Evolutionary conservation across 2,113 vertebrate genomes (phyloP), one percentile per base, ranked within the genome.

Genomic region (Trichomycterus rosablanca): DNA sequence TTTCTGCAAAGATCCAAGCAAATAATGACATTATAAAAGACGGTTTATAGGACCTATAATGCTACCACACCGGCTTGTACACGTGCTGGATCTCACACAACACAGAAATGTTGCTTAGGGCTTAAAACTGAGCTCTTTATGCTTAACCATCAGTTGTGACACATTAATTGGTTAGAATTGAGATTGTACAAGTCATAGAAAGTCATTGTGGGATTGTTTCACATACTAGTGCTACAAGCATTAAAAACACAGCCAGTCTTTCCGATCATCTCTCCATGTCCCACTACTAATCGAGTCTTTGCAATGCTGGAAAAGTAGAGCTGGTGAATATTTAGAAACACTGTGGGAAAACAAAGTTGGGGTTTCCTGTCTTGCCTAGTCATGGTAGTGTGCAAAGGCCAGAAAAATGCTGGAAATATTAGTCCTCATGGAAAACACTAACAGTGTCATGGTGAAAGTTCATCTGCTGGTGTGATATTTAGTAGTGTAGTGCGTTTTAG

Each of bases 11-110:
- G 12, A 46, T 9, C 11, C 48, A 34, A 19, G 18, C 2, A 67
- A 67, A n/a, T 44, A 20, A 49, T 49, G 35, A 62, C 54, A 67
- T 71, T 46, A 63, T 63, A 63, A 34, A 22, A 58, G 42, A 8
- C 19, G 18, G 32, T 15, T 63, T 67, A 58, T 23, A 39, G 46
- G 18, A 44, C 51, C 5, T 40, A 46, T 24, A 24, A 14, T 39
- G 24, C 39, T 56, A 32, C 39, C 45, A 67, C 8, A 10, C 45
- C 22, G 10, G 4, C 20, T 45, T 59, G 48, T 60, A 40, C 20
- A 60, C 48, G 7, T 18, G 22, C 46, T 59, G 15, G 40, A 20
- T 44, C 28, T 6, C 12, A 34, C 19, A 53, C 7, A 15, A 49
- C 23, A 23, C 46, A 26, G 14, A n/a, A n/a, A 26, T 49, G 5